phyloP scores from a whole-genome alignment of 2,797 vertebrate species.

The Phalloptychus januarius region DNA sequence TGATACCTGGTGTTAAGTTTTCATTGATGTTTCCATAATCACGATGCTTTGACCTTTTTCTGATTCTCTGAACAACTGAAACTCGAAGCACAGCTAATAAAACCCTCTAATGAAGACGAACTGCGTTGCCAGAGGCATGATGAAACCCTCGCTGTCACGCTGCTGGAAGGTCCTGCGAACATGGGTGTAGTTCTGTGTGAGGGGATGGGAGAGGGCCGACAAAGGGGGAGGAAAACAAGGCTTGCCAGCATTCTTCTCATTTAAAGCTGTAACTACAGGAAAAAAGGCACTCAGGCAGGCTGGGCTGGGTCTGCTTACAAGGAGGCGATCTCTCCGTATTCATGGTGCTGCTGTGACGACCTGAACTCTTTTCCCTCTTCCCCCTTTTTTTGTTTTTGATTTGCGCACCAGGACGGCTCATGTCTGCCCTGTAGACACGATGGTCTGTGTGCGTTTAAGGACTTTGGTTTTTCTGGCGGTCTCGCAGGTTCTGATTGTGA shows the following conservation, averaged over 20 bases:
- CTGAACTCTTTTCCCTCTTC: slow-evolving; percentile 66
- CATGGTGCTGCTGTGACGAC: slow-evolving; percentile 82
- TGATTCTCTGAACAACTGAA: no score
- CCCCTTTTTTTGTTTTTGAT: slow-evolving; percentile 34
- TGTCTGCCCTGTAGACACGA: slow-evolving; percentile 84
- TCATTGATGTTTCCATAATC: no score
- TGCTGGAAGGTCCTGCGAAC: slow-evolving; percentile 58
- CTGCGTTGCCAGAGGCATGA: no score
- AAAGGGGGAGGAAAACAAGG: slow-evolving; percentile 89
- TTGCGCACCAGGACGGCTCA: slow-evolving; percentile 72
- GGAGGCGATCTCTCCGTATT: slow-evolving; percentile 79
- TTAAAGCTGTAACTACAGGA: slow-evolving; percentile 93
- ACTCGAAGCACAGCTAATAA: no score
- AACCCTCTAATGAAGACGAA: background rate
- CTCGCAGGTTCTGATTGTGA: slow-evolving; percentile 79
- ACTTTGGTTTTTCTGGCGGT: slow-evolving; percentile 79
- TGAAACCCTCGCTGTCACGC: no score
- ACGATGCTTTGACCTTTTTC: no score
- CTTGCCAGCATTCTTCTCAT: slow-evolving; percentile 97
- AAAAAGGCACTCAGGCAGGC: slow-evolving; percentile 85
- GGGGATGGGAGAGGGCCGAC: slow-evolving; percentile 81
- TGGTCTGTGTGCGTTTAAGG: slow-evolving; percentile 79
- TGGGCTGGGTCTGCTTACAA: slow-evolving; percentile 88
- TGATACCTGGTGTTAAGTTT: no score
- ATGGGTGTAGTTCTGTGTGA: slow-evolving; percentile 78